Conservation (phyloP, 2,797 vertebrate species). For the Anomalospiza imberbis region DNA sequence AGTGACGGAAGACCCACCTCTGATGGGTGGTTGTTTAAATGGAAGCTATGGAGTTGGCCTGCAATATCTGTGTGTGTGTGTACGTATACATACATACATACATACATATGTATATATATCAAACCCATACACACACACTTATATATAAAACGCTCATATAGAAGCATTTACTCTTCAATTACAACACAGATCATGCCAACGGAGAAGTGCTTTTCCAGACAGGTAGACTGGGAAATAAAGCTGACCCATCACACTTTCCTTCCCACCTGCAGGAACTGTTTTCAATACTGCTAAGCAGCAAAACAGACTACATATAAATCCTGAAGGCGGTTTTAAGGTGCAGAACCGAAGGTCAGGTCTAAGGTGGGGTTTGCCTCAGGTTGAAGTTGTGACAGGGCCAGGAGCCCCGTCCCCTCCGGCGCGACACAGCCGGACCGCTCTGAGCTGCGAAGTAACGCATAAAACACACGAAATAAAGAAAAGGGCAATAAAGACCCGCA, state of each 20-base stretch:
- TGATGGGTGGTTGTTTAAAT: neutral
- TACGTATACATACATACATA: no score
- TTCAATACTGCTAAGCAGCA: fast-evolving
- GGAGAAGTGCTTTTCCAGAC: neutral
- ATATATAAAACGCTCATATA: neutral
- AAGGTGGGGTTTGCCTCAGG: neutral
- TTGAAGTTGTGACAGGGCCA: neutral
- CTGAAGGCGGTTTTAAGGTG: fast-evolving
- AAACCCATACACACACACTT: no score
- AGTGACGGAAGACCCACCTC: fast-evolving
- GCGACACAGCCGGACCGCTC: neutral
- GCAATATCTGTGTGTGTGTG: no score
- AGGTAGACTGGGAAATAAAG: neutral
- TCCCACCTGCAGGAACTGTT: neutral
- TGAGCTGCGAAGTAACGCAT: neutral
- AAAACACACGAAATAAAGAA: neutral
- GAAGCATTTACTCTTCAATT: neutral
- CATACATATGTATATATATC: no score
- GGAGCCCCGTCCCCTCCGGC: neutral
- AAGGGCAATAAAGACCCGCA: neutral
- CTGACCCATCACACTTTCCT: neutral
- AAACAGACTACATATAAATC: fast-evolving
- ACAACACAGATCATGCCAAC: neutral
- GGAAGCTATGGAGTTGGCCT: fast-evolving
- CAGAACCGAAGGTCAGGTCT: neutral